Evolutionary conservation across 2,888 invertebrate species (phyloP).

Genomic region (Clepsis dumicolana): DNA sequence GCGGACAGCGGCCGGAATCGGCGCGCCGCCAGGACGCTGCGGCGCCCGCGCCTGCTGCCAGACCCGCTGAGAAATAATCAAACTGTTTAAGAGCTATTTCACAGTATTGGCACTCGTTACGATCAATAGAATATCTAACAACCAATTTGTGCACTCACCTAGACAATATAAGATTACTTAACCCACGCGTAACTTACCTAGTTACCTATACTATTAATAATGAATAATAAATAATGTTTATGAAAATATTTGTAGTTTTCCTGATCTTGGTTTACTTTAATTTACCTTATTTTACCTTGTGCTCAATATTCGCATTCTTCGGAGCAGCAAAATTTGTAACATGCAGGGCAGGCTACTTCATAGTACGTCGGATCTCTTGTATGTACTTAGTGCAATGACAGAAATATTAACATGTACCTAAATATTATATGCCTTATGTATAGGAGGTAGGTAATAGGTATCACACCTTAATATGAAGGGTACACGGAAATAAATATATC

Average conservation of each 20-base stretch:
- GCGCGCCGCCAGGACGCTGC: conserved; percentile 64
- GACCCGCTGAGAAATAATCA: conserved; percentile 56
- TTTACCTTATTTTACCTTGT: too few species aligned
- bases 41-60: conserved; percentile 51
- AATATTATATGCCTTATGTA: too few species aligned
- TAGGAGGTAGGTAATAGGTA: too few species aligned
- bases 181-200: neutral
- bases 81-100: neutral
- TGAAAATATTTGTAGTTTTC: neutral
- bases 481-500: too few species aligned
- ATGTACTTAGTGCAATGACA: too few species aligned
- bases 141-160: neutral
- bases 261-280: neutral
- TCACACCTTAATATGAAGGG: too few species aligned
- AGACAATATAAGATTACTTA: neutral
- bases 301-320: too few species aligned
- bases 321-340: too few species aligned
- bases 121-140: neutral
- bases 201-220: neutral
- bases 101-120: conserved; percentile 1
- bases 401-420: too few species aligned
- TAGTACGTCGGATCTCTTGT: too few species aligned
- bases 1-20: conserved; percentile 74
- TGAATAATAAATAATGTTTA: conserved; percentile 1
- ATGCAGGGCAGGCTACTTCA: too few species aligned